Evolutionary conservation across 2,113 vertebrate genomes (phyloP).

Genomic region (Neogale vison): DNA sequence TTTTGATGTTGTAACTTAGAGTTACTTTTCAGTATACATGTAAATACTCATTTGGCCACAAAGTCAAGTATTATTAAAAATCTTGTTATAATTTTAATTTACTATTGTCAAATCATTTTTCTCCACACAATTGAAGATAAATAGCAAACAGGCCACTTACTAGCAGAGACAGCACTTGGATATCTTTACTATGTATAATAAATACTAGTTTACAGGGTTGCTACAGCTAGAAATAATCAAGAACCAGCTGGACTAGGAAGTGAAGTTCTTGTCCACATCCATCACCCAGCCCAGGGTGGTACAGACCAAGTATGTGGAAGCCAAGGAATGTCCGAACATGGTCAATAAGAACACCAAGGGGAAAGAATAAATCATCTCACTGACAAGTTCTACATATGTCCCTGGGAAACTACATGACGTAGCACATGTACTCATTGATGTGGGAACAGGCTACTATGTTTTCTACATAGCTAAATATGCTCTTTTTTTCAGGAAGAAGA

Average conservation of each 20-base stretch:
- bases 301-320: conserved; percentile 96
- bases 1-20: not conserved
- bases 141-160: not conserved
- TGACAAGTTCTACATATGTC: conserved; percentile 97
- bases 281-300: conserved; percentile 95
- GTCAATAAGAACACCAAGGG: conserved; percentile 91
- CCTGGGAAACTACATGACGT: conserved; percentile 93
- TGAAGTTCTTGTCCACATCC: conserved; percentile 94
- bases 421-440: conserved; percentile 90
- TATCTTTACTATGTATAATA: not conserved
- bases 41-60: not conserved
- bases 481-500: conserved; percentile 94
- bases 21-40: not conserved
- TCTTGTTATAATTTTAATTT: not conserved
- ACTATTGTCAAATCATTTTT: not conserved
- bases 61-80: not conserved
- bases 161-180: not conserved
- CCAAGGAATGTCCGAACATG: conserved; percentile 93
- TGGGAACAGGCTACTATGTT: conserved; percentile 95
- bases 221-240: conserved; percentile 93
- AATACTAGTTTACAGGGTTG: conserved; percentile 59
- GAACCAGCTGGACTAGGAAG: conserved; percentile 93
- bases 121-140: not conserved
- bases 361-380: conserved; percentile 93
- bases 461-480: conserved; percentile 85